Evolutionary conservation across 2,797 vertebrate species (phyloP).

Genomic region (Psittacula echo): DNA sequence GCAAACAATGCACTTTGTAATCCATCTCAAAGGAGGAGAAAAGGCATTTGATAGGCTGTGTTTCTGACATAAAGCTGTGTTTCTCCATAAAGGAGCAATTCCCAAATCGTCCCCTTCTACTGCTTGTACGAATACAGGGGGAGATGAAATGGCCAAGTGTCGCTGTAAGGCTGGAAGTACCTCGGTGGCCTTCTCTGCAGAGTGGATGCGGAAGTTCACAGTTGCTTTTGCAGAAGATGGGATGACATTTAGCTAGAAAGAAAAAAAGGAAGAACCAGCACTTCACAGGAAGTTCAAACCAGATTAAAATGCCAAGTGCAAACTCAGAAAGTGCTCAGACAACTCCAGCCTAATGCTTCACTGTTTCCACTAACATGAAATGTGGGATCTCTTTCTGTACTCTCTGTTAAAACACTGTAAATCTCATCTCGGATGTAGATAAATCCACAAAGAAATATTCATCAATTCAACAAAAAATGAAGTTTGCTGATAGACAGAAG

Average conservation of each 20-base stretch:
- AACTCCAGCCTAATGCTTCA: neutral
- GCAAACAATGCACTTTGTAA: neutral
- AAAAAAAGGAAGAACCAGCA: neutral
- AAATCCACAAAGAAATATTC: neutral
- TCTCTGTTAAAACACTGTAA: neutral
- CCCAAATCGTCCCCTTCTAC: neutral
- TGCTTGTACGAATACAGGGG: neutral
- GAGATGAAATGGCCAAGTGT: neutral
- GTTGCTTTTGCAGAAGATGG: slow-evolving; percentile 85
- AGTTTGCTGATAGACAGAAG: fast-evolving
- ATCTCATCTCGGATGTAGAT: neutral
- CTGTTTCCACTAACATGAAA: neutral
- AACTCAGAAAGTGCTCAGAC: neutral
- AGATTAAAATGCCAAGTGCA: neutral
- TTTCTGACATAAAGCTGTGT: neutral
- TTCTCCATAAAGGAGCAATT: neutral
- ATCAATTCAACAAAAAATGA: neutral
- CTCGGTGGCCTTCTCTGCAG: slow-evolving; percentile 87
- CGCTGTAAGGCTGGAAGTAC: slow-evolving; percentile 62
- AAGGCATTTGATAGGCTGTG: neutral
- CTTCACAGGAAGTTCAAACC: neutral
- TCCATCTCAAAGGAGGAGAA: neutral
- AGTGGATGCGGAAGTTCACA: slow-evolving; percentile 90
- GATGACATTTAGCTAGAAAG: slow-evolving; percentile 85
- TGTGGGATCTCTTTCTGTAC: neutral